Percentiles rank a stretch among this genome's conserved stretches.
Evolutionary conservation across 2,113 vertebrate genomes (phyloP).

Genomic region (Hippocampus zosterae): DNA sequence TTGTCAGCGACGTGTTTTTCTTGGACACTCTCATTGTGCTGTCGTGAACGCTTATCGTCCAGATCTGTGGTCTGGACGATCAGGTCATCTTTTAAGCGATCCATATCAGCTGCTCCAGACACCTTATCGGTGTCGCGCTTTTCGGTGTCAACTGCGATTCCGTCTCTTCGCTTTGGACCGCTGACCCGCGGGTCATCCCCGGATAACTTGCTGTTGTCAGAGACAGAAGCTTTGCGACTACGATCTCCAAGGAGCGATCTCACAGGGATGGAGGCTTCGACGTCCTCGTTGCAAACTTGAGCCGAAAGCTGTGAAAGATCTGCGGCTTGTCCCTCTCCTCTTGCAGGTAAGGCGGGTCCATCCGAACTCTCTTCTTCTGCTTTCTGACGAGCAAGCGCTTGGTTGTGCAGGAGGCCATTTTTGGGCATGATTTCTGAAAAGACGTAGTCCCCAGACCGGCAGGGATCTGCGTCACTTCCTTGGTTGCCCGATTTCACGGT

Average conservation of each 20-base stretch:
- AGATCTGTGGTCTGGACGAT: slow-evolving; percentile 28
- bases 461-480: slow-evolving; percentile 39
- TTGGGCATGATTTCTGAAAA: slow-evolving; percentile 70
- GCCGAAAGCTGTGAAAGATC: slow-evolving; percentile 30
- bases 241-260: slow-evolving; percentile 28
- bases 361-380: slow-evolving; percentile 56
- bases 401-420: slow-evolving; percentile 66
- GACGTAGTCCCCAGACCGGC: slow-evolving; percentile 56
- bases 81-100: slow-evolving; percentile 24
- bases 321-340: slow-evolving; percentile 39
- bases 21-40: slow-evolving; percentile 13
- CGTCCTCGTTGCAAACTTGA: slow-evolving; percentile 19
- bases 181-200: slow-evolving; percentile 24
- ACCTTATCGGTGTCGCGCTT: background rate
- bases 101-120: slow-evolving; percentile 19
- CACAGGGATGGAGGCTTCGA: slow-evolving; percentile 35
- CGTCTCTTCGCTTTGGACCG: slow-evolving; percentile 8
- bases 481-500: slow-evolving; percentile 32
- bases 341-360: slow-evolving; percentile 63
- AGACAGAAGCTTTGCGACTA: slow-evolving; percentile 9
- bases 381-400: slow-evolving; percentile 45
- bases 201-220: slow-evolving; percentile 44
- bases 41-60: slow-evolving; percentile 3
- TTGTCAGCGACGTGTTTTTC: slow-evolving; percentile 17
- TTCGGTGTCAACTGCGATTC: background rate